Evolutionary conservation across 37 sponge, comb jelly and placozoan genomes (phyloP).

Genomic region (Haliclona indistincta): DNA sequence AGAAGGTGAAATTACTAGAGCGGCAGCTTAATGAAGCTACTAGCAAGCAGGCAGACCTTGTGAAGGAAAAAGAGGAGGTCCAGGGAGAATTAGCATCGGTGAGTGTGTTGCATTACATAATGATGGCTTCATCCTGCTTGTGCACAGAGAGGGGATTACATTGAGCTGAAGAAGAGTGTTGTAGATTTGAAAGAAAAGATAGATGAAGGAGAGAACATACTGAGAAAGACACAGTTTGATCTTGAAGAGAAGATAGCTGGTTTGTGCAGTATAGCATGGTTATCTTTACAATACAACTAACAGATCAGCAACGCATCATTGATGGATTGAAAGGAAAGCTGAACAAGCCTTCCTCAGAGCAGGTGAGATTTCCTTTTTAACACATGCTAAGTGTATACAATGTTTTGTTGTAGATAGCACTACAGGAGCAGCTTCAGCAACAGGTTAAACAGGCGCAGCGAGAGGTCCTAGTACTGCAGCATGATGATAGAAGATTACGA

Average conservation of each 20-base stretch:
- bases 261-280: too few species aligned
- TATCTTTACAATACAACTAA: too few species aligned
- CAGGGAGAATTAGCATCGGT: conserved; percentile 25
- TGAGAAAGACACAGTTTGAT: too few species aligned
- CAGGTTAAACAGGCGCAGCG: conserved; percentile 1
- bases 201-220: too few species aligned
- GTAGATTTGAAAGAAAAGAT: background rate
- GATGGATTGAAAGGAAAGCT: conserved; percentile 24
- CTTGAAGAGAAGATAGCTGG: too few species aligned
- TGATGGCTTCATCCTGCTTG: background rate
- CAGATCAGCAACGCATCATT: conserved; percentile 38
- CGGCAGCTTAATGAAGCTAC: conserved; percentile 34
- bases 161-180: background rate
- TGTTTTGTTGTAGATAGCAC: background rate
- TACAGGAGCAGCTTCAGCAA: conserved; percentile 10
- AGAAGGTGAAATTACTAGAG: conserved; percentile 19
- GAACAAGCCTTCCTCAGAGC: conserved; percentile 13
- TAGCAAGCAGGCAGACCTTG: conserved; percentile 5
- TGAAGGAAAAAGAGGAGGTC: conserved; percentile 21
- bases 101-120: background rate
- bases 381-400: too few species aligned
- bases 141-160: background rate
- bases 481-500: conserved; percentile 25
- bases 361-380: too few species aligned
- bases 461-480: conserved; percentile 22